These are phyloP conservation scores for Phocides pigmalion DNA, from an alignment of 1,140 invertebrate species.

Conservation along the genomic window DNA sequence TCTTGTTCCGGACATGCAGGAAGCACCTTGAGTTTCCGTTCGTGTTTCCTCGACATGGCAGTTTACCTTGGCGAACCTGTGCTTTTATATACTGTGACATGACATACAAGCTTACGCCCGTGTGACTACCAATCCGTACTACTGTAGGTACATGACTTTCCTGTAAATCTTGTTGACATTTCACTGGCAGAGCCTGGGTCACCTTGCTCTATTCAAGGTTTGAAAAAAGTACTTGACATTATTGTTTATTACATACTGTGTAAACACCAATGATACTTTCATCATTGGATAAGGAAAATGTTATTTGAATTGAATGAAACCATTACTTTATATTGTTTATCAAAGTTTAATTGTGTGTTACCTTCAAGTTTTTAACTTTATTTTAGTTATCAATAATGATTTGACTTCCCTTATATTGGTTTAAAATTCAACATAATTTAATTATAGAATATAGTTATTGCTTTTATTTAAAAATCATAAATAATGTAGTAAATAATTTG, in stretches of 20 bases:
- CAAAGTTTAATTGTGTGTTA: slow-evolving; percentile 21
- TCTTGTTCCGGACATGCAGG: slow-evolving; percentile 82
- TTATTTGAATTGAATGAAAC: slow-evolving; percentile 4
- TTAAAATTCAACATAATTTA: neutral
- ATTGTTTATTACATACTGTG: slow-evolving; percentile 57
- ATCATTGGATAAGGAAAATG: slow-evolving; percentile 52
- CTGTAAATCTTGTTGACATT: slow-evolving; percentile 72
- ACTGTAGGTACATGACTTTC: slow-evolving; percentile 56
- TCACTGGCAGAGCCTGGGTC: slow-evolving; percentile 65
- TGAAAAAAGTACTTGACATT: slow-evolving; percentile 68
- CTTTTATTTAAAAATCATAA: too few species aligned
- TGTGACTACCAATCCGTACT: slow-evolving; percentile 56
- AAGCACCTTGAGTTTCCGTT: slow-evolving; percentile 80
- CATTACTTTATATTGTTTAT: slow-evolving; percentile 21
- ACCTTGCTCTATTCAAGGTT: slow-evolving; percentile 74
- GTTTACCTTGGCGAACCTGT: slow-evolving; percentile 69
- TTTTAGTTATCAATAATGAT: slow-evolving; percentile 1
- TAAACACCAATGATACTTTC: slow-evolving; percentile 55
- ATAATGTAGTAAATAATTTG: too few species aligned
- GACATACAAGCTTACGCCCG: slow-evolving; percentile 50
- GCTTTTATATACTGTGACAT: slow-evolving; percentile 57
- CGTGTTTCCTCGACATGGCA: slow-evolving; percentile 65
- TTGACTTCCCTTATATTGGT: neutral
- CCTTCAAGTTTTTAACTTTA: slow-evolving; percentile 11
- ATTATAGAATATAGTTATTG: too few species aligned